Base-by-base conservation (phyloP, 2,888 invertebrate genomes). In the Mactromeris polynyma region DNA sequence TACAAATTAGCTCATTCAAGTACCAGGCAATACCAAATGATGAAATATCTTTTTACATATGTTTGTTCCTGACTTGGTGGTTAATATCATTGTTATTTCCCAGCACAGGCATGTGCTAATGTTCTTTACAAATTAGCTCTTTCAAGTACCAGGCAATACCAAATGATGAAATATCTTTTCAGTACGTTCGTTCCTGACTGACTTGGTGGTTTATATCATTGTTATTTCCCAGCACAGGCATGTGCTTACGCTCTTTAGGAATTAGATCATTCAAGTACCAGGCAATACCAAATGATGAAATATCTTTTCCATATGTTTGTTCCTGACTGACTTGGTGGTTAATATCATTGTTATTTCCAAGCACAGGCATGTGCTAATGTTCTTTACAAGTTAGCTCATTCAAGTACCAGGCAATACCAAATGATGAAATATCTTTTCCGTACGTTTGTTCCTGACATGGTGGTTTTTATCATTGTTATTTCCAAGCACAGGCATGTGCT, bases 401-500 rank as follows among this genome's bases (percentile, higher is more conserved):
- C 46, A 81, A 51, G 86, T 86, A 64, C 86, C 36, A 81, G 81
- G 86, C 33, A 81, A 81, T 64, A 86, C 33, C 81, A 31, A 69
- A 36, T 42, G 42, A 42, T 42, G 42, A 11, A 42, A 42, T 42
- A 4, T 11, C 14, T 64, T 19, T 4, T 64, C 21, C 14, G 64
- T 64, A 9, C 6, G 26, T 82, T 46, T 78, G 46, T 42, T 42
- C 42, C 42, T 42, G 42, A 7, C 7, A 42, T 42, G 11, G 42
- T 42, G 7, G 11, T 42, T 42, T 7, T 7, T 42, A 42, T 42
- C 42, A 42, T 42, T 7, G 42, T 42, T 42, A 42, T 42, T 42
- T 79, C 64, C 40, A 58, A 87, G 78, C 79, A 83, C 83, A 83
- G 77, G 54, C 87, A 78, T 87, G 83, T 87, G 79, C 79, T 83